Percentiles rank a stretch among this genome's conserved stretches.
phyloP scores from a whole-genome alignment of 2,797 vertebrate species.

The Clarias laeviceps region DNA sequence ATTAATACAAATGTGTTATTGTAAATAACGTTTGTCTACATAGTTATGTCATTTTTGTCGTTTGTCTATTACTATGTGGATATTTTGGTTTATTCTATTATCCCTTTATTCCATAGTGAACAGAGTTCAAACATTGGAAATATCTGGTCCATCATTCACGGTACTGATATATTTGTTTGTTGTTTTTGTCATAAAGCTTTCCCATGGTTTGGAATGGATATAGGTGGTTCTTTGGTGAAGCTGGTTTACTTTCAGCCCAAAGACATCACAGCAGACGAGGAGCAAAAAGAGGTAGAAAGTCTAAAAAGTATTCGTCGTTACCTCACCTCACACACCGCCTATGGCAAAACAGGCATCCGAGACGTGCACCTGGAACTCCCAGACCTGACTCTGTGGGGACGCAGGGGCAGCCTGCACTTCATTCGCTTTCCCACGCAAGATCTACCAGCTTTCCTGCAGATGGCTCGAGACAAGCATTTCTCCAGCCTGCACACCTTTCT shows the following conservation, averaged over 20 bases:
- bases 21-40: neutral
- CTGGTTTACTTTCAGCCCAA: slow-evolving; percentile 98
- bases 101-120: neutral
- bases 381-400: slow-evolving; percentile 90
- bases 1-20: neutral
- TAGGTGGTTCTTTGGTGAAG: slow-evolving; percentile 96
- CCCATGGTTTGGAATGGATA: slow-evolving; percentile 98
- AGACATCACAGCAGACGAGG: slow-evolving; percentile 96
- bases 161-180: slow-evolving; percentile 1
- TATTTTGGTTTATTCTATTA: neutral
- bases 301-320: slow-evolving; percentile 96
- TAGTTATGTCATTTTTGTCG: too few species aligned
- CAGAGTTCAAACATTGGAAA: neutral
- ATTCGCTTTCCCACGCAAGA: slow-evolving; percentile 98
- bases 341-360: slow-evolving; percentile 89
- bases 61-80: neutral
- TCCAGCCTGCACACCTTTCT: slow-evolving; percentile 94
- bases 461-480: slow-evolving; percentile 95
- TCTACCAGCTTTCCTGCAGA: slow-evolving; percentile 94
- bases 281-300: slow-evolving; percentile 96
- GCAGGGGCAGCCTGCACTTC: slow-evolving; percentile 95
- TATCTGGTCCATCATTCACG: neutral
- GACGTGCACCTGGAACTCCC: slow-evolving; percentile 93
- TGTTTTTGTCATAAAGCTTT: slow-evolving; percentile 76
- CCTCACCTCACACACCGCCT: slow-evolving; percentile 91